Base-by-base conservation (phyloP, 2,113 vertebrate species). In the Alectura lathami region DNA sequence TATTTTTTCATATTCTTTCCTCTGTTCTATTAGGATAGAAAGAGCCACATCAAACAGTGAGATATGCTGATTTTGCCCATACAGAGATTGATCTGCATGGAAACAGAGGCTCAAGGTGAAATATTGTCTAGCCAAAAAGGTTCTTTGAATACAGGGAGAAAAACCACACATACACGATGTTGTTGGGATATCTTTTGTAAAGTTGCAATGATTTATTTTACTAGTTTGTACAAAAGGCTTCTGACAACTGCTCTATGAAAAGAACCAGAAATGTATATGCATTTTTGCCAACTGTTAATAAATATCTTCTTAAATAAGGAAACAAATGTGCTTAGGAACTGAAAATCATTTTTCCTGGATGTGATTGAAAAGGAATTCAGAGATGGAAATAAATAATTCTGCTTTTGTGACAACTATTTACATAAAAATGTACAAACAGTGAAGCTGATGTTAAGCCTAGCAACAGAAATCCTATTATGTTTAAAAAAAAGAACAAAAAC, bases 241-340 rank as follows among this genome's bases (percentile, higher is more conserved):
- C 96, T 96, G 83, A 97, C 91, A 97, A 87, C 97, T 95, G 94
- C 93, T 95, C 83, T 84, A 53, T 67, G 85, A 94, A 93, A 96
- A 97, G 95, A 96, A 96, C 88, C 93, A 91, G 94, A 76, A 92
- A 96, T 9, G 45, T 92, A 92, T 95, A 96, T 83, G 96, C 96
- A 81, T 94, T 94, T 63, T 91, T 89, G 94, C 97, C 88, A 91
- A 96, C 94, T 93, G 76, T 98, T 97, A 98, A 98, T 98, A 98
- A 98, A 98, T 98, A 98, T 97, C 95, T 94, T 98, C 97, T 98
- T 98, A 98, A 98, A 98, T 98, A 98, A 96, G 97, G 96, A 97
- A 97, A 97, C 91, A 98, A 94, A 96, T 96, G 97, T 90, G 93
- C 90, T 96, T 94, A 96, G 89, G 94, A 92, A 91, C 86, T 29